Conservation (phyloP, 2,797 vertebrate species). For the Kryptopterus vitreolus region DNA sequence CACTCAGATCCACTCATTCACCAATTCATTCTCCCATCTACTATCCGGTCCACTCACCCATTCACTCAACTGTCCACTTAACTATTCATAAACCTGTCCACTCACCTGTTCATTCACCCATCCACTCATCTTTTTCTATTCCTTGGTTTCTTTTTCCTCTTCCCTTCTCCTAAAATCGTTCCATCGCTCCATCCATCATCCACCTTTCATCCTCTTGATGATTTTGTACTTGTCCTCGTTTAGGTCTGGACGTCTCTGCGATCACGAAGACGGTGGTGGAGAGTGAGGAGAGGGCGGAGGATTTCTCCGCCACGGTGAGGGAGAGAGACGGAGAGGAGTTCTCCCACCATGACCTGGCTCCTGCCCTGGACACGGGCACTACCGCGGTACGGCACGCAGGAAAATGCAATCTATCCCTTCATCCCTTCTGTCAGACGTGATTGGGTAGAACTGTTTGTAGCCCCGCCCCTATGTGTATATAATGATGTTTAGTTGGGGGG, state of each 20-base stretch:
- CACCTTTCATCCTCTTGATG: not conserved
- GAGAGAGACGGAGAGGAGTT: slow-evolving; percentile 84
- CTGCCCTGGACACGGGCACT: slow-evolving; percentile 80
- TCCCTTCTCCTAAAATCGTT: not conserved
- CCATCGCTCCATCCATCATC: not conserved
- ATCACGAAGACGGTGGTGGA: slow-evolving; percentile 95
- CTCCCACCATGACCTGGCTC: slow-evolving; percentile 81
- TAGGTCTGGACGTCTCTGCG: slow-evolving; percentile 89
- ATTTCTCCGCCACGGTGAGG: slow-evolving; percentile 87
- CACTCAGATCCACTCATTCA: too few relatives aligned
- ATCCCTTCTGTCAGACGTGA: not conserved
- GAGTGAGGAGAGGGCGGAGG: slow-evolving; percentile 84
- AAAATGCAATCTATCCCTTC: not conserved
- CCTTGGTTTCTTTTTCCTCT: too few relatives aligned
- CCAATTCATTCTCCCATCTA: not conserved
- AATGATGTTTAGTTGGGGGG: too few relatives aligned
- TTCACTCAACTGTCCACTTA: not conserved
- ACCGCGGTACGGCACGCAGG: slow-evolving; percentile 76
- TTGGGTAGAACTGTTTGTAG: not conserved
- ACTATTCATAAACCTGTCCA: too few relatives aligned
- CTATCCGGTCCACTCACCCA: too few relatives aligned
- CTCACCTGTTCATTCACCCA: not conserved
- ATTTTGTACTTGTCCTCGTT: not conserved
- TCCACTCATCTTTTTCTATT: too few relatives aligned
- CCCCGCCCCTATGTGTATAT: too few relatives aligned